Evolutionary conservation across 2,113 vertebrate species (phyloP).

Genomic region (Oncorhynchus mykiss): DNA sequence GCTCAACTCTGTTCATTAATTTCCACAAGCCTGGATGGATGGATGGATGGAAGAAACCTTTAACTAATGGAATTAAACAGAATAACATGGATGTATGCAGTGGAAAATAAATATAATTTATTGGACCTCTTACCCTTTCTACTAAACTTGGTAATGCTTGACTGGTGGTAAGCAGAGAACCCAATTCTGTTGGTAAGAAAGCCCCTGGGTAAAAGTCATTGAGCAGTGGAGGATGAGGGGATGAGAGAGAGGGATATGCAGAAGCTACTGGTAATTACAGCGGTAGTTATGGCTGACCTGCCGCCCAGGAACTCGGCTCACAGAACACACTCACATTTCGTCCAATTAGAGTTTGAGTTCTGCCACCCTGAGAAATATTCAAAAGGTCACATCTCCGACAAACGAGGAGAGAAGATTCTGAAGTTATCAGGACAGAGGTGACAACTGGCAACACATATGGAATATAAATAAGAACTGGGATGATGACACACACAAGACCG

Average conservation of each 20-base stretch:
- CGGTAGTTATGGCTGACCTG: not conserved
- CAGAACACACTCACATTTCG: constrained; percentile 8
- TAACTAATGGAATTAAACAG: constrained; percentile 17
- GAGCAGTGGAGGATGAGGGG: not conserved
- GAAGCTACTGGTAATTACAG: constrained; percentile 11
- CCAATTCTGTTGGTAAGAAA: not conserved
- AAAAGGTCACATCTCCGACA: constrained; percentile 28
- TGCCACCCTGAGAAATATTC: constrained; percentile 2
- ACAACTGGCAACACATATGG: not conserved
- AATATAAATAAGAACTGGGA: constrained; percentile 2
- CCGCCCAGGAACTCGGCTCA: not conserved
- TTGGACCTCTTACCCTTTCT: not conserved
- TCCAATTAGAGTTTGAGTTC: constrained; percentile 36
- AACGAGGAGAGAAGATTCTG: constrained; percentile 20
- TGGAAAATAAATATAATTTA: not conserved
- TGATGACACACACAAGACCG: not conserved
- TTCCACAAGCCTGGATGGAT: no score
- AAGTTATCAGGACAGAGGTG: not conserved
- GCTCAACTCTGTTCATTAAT: not conserved
- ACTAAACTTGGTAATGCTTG: not conserved
- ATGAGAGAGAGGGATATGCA: constrained; percentile 1
- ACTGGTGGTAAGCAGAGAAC: not conserved
- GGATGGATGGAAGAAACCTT: not conserved
- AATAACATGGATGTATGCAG: not conserved
- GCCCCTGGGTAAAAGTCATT: not conserved